phyloP scores from a whole-genome alignment of 2,113 vertebrate species.

The Sinocyclocheilus maitianheensis region DNA sequence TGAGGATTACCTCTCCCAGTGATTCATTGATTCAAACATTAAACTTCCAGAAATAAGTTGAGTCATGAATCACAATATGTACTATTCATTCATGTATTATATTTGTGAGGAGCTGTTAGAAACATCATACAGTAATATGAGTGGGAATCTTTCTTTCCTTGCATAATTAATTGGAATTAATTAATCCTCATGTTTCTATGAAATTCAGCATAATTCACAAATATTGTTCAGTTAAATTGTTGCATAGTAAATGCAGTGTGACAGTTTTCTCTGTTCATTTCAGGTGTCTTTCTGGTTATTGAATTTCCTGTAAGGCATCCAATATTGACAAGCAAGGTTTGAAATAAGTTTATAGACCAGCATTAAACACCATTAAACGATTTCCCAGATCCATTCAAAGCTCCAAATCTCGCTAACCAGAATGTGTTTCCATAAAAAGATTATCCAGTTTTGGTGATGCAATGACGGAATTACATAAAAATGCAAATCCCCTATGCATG shows the following conservation, averaged over 20 bases:
- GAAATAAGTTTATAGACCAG: neutral
- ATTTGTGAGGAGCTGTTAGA: neutral
- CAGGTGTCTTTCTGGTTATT: neutral
- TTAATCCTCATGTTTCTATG: neutral
- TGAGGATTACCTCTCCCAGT: constrained; percentile 21
- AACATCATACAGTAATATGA: neutral
- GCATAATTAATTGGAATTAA: neutral
- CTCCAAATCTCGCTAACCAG: neutral
- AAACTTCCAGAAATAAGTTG: neutral
- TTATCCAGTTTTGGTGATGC: constrained; percentile 36
- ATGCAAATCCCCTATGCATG: constrained; percentile 41
- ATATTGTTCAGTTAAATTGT: neutral
- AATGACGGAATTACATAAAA: constrained; percentile 33
- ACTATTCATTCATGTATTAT: neutral
- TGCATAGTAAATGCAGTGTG: neutral
- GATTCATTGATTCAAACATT: constrained; percentile 29
- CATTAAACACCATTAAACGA: neutral
- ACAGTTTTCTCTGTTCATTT: neutral
- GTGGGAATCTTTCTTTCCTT: neutral
- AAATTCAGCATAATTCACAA: neutral
- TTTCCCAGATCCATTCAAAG: neutral
- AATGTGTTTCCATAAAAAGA: constrained; percentile 46
- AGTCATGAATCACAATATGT: constrained; percentile 17
- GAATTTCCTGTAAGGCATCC: neutral
- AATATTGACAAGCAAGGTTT: neutral